Percentiles rank a stretch among this genome's conserved stretches.
These are phyloP conservation scores for Harpagus bidentatus DNA, from an alignment of 2,113 vertebrate genomes.

Conservation along the genomic window DNA sequence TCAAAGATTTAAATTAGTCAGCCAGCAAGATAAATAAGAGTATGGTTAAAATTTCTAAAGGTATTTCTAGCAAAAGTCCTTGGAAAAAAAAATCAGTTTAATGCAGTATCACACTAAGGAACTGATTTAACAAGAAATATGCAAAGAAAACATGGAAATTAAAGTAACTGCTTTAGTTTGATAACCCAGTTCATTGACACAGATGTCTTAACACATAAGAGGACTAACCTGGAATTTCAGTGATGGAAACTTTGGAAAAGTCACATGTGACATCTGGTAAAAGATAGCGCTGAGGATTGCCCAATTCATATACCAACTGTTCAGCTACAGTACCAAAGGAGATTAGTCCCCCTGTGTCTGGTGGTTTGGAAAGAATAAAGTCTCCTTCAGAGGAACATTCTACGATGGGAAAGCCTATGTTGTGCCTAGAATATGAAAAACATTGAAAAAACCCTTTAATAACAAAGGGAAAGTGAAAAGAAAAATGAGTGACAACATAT, in stretches of 20 bases:
- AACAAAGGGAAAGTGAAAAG: neutral
- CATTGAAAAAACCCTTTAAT: neutral
- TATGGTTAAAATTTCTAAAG: neutral
- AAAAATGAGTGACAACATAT: neutral
- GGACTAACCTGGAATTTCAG: conserved; percentile 79
- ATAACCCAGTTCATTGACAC: neutral
- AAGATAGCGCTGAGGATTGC: conserved; percentile 78
- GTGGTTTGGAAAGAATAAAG: conserved; percentile 80
- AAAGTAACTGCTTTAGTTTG: neutral
- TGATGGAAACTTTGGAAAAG: conserved; percentile 82
- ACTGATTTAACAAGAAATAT: neutral
- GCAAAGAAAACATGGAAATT: neutral
- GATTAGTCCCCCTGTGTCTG: conserved; percentile 78
- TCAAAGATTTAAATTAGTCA: neutral
- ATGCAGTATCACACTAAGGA: neutral
- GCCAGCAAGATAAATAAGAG: neutral
- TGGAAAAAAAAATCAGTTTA: neutral
- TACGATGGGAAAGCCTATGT: conserved; percentile 84
- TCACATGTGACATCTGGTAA: conserved; percentile 87
- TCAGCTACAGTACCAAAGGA: conserved; percentile 83
- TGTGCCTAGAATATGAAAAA: conserved; percentile 76
- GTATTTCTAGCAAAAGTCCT: neutral
- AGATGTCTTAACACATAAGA: neutral
- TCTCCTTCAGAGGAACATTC: conserved; percentile 81
- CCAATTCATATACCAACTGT: conserved; percentile 86